phyloP scores from a whole-genome alignment of 2,797 vertebrate species.

The Carduelis carduelis region DNA sequence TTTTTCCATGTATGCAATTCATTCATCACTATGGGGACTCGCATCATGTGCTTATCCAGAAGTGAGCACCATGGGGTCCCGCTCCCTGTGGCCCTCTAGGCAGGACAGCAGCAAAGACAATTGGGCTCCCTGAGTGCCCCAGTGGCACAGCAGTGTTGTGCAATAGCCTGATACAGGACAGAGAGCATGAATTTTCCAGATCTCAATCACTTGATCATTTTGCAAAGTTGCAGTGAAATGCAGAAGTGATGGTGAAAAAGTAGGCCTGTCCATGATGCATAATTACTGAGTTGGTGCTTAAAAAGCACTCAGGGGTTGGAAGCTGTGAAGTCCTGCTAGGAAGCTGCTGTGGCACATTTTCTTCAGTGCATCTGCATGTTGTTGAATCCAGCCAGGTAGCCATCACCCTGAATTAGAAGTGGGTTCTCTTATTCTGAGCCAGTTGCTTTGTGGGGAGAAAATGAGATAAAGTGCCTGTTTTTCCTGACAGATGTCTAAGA shows the following conservation, averaged over 20 bases:
- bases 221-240: not conserved
- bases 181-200: not conserved
- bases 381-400: not conserved
- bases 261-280: not conserved
- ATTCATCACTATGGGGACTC: not conserved
- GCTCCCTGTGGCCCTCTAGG: not conserved
- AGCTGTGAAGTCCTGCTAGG: not conserved
- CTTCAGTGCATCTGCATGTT: not conserved
- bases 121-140: not conserved
- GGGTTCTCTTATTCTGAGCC: not conserved
- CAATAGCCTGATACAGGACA: not conserved
- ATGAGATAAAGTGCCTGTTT: not conserved
- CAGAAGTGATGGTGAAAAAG: not conserved
- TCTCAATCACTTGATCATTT: not conserved
- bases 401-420: not conserved
- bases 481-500: not conserved
- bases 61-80: not conserved
- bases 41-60: not conserved
- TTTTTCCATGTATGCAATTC: not conserved
- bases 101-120: not conserved
- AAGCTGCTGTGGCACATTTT: not conserved
- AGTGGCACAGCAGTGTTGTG: not conserved
- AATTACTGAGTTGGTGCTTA: not conserved
- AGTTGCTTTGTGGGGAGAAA: not conserved
- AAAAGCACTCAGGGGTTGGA: not conserved